Conservation (phyloP, 2,888 invertebrate species). For the Microplitis deprimator region DNA sequence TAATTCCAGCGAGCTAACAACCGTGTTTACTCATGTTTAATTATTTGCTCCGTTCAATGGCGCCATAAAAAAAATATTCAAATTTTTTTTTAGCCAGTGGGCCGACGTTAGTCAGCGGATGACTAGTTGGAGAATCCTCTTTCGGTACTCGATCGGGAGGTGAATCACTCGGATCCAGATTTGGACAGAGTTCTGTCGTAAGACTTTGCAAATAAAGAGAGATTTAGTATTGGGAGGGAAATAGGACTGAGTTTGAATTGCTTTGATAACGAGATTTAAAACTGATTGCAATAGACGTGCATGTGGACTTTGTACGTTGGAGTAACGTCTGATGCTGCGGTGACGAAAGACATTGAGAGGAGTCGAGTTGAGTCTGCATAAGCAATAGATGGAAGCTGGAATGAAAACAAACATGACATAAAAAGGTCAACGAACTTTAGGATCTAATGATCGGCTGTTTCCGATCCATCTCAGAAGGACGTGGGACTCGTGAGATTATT, state of each 20-base stretch:
- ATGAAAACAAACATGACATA: constrained; percentile 29
- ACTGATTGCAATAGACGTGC: no score
- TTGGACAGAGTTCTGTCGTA: not conserved
- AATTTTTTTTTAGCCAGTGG: constrained; percentile 25
- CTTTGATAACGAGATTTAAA: no score
- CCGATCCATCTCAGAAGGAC: constrained; percentile 3
- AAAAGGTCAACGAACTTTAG: constrained; percentile 29
- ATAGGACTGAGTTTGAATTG: not conserved
- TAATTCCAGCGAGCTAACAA: not conserved
- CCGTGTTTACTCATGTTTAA: not conserved
- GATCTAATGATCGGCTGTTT: constrained; percentile 30
- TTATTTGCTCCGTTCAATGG: not conserved
- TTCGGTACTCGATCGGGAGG: not conserved
- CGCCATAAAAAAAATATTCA: not conserved
- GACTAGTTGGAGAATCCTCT: constrained; percentile 51
- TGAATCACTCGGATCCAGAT: constrained; percentile 16
- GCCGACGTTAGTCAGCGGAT: constrained; percentile 51
- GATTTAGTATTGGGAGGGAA: not conserved
- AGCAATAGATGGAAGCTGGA: not conserved
- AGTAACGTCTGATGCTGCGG: not conserved
- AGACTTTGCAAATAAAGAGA: not conserved
- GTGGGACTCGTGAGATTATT: constrained; percentile 22
- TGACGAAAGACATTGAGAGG: not conserved
- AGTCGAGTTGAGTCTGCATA: not conserved
- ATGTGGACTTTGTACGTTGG: not conserved